phyloP scores from a whole-genome alignment of 2,888 invertebrate species.

The Eupeodes latifasciatus region DNA sequence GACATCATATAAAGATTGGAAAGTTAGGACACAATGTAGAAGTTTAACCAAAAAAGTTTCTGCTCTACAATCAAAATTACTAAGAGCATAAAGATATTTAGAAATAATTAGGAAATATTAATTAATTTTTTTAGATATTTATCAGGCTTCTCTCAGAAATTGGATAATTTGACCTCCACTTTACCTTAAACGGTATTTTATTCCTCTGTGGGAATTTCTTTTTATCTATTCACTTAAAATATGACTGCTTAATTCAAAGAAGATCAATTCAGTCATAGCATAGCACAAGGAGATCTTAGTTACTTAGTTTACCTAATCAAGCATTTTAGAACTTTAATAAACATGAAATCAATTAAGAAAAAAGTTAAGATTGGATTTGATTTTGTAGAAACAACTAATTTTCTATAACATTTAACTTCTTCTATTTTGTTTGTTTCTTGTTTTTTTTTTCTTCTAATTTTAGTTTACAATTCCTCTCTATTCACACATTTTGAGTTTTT shows the following conservation, averaged over 20 bases:
- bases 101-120: too few relatives aligned
- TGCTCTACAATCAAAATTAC: too few relatives aligned
- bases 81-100: too few relatives aligned
- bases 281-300: constrained; percentile 11
- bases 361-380: not conserved
- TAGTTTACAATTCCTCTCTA: constrained; percentile 24
- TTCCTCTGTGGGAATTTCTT: not conserved
- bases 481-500: constrained; percentile 15
- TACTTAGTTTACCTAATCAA: not conserved
- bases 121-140: too few relatives aligned
- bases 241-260: not conserved
- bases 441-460: not conserved
- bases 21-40: too few relatives aligned
- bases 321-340: not conserved
- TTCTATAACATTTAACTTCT: constrained; percentile 20
- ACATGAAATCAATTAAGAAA: not conserved
- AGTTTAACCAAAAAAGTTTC: too few relatives aligned
- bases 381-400: constrained; percentile 1
- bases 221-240: not conserved
- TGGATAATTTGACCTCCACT: too few relatives aligned
- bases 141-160: too few relatives aligned
- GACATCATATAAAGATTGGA: too few relatives aligned
- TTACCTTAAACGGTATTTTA: not conserved
- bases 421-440: not conserved
- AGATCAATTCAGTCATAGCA: not conserved